Evolutionary conservation across 2,888 invertebrate species (phyloP).

Genomic region (Salpingus planirostris): DNA sequence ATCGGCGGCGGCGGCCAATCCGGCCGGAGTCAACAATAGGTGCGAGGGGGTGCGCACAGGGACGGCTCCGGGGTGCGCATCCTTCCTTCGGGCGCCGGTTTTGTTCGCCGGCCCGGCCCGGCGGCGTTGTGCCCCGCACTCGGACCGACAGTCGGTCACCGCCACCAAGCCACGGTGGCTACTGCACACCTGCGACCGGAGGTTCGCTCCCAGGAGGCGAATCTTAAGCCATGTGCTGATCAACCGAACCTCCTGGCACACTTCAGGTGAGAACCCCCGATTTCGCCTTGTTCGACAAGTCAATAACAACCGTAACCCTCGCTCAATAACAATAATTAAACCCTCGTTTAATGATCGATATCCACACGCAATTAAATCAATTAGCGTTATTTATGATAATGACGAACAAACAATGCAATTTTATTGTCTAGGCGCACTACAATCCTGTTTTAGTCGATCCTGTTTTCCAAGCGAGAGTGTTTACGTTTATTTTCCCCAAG

Average conservation of each 20-base stretch:
- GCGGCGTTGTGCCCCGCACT: constrained; percentile 15
- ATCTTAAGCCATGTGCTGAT: constrained; percentile 37
- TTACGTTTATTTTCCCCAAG: no score
- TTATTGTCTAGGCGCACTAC: no score
- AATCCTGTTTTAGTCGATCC: no score
- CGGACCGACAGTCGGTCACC: neutral
- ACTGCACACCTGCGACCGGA: constrained; percentile 39
- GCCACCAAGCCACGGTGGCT: constrained; percentile 40
- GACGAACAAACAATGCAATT: no score
- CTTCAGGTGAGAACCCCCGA: constrained; percentile 35
- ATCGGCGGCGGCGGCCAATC: constrained; percentile 14
- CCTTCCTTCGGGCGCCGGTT: constrained; percentile 19
- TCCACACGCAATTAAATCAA: no score
- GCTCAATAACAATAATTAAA: no score
- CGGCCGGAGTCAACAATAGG: constrained; percentile 32
- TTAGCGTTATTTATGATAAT: no score
- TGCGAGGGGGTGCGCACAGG: constrained; percentile 32
- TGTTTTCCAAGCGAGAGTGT: no score
- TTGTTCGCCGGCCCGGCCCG: constrained; percentile 7
- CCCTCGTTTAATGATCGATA: no score
- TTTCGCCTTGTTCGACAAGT: neutral
- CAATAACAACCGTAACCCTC: no score
- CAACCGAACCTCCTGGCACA: constrained; percentile 32
- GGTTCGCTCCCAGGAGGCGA: constrained; percentile 41
- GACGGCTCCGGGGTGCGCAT: constrained; percentile 27